phyloP scores from a whole-genome alignment of 2,797 vertebrate species.

The Notamacropus eugenii region DNA sequence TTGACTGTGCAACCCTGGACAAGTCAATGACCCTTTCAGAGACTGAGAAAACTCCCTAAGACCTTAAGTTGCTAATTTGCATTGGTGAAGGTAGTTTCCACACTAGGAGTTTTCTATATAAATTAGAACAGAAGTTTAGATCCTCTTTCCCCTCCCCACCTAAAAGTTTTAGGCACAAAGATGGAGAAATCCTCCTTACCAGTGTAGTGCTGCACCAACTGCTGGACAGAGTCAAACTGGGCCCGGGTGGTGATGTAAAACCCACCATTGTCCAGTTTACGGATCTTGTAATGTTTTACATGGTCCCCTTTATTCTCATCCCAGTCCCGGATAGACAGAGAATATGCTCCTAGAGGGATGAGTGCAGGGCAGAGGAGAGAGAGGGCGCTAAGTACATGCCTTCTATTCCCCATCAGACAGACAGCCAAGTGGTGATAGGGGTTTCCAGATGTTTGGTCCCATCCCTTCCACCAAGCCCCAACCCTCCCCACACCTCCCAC shows the following conservation, averaged over 20 bases:
- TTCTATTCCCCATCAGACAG: background rate
- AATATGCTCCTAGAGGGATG: conserved; percentile 90
- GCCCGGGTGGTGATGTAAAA: conserved; percentile 98
- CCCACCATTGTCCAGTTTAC: conserved; percentile 95
- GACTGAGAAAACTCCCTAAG: background rate
- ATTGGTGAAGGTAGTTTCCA: background rate
- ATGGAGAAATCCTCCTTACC: conserved; percentile 84
- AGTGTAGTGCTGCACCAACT: conserved; percentile 95
- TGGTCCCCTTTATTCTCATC: conserved; percentile 94
- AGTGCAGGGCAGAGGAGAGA: background rate
- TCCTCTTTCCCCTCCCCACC: background rate
- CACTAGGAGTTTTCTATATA: background rate
- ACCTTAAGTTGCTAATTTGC: background rate
- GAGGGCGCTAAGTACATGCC: background rate
- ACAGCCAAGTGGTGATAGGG: background rate
- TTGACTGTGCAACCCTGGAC: background rate
- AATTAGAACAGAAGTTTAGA: background rate
- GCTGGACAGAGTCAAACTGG: conserved; percentile 92
- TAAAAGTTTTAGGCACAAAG: background rate
- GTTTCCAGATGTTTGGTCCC: background rate
- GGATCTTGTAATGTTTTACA: conserved; percentile 98
- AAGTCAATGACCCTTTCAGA: background rate
- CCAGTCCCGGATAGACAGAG: conserved; percentile 96
- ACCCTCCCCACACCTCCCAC: conserved; percentile 79
- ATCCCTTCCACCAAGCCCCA: background rate